Evolutionary conservation across 2,888 invertebrate species (phyloP), one percentile per base, ranked within the genome.

Genomic region (Strigamia crassipes): DNA sequence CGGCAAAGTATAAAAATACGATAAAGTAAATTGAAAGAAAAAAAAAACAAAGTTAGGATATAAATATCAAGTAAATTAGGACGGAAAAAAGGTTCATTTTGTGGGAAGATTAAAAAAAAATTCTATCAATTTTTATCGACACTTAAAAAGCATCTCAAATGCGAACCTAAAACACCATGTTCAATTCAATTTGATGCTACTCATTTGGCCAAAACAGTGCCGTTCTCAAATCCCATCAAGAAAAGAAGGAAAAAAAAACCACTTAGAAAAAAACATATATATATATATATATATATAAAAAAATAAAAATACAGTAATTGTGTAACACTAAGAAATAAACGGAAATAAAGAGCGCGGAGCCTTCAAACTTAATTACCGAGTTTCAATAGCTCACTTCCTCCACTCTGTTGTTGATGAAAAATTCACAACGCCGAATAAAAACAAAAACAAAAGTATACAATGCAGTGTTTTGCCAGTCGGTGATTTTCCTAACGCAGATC

Each of bases 161-260:
- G 73, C 13, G 27, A 56, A 56, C 56, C 56, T 56, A 56, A 56
- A 56, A 27, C 73, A 73, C 73, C 31, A 73, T 73, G 73, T 73
- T 73, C 73, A 73, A 73, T 73, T 73, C 73, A 73, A 73, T 73
- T 73, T 73, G 73, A 73, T 31, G 73, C 73, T 73, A 73, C 73
- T 73, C 73, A 31, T 73, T 10, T 23, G 73, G 73, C 73, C 73
- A 73, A 73, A 21, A 73, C 31, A 12, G 73, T 73, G 73, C 73
- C 13, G 27, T 73, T 27, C 73, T 56, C 73, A 73, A 27, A 73
- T 73, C 73, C 73, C 73, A 73, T 73, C 73, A 73, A 73, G 15
- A 27, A 27, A 10, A 27, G 27, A 66, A 34, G 34, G 66, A 66
- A 66, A n/a, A 66, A n/a, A 10, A n/a, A 56, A 73, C 27, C 73